Evolutionary conservation across 2,888 invertebrate species (phyloP).

Genomic region (Xanthia togata): DNA sequence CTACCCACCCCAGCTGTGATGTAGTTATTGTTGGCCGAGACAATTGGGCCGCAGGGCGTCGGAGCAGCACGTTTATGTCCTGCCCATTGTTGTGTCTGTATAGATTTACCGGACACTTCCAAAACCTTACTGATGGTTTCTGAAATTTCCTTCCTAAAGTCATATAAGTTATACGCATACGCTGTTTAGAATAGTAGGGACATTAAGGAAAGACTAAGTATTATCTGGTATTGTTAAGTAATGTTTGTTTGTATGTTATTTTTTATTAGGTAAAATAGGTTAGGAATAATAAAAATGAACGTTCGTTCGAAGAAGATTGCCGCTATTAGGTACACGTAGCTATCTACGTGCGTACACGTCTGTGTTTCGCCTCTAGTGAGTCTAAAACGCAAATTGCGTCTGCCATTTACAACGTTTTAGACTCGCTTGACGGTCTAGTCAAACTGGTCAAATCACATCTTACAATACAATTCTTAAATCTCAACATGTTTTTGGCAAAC

Average conservation of each 20-base stretch:
- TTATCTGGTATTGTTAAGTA: neutral
- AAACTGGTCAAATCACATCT: conserved; percentile 32
- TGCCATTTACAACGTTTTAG: too few species aligned
- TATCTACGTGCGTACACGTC: conserved; percentile 11
- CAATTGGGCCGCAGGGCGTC: conserved; percentile 53
- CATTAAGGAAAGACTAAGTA: conserved; percentile 3
- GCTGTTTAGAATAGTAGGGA: conserved; percentile 6
- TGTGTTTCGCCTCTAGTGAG: neutral
- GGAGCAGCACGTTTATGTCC: conserved; percentile 53
- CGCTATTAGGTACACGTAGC: conserved; percentile 19
- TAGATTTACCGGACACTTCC: conserved; percentile 59
- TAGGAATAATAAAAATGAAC: too few species aligned
- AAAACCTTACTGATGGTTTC: conserved; percentile 47
- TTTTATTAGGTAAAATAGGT: too few species aligned
- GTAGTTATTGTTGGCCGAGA: conserved; percentile 60
- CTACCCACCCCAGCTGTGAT: conserved; percentile 42
- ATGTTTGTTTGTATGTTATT: neutral
- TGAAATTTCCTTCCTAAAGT: conserved; percentile 54
- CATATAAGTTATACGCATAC: conserved; percentile 29
- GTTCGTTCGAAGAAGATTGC: conserved; percentile 19
- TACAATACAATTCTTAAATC: conserved; percentile 33
- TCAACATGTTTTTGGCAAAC: conserved; percentile 55
- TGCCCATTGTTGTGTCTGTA: conserved; percentile 55
- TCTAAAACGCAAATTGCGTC: conserved; percentile 18
- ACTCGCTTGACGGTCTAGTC: neutral